phyloP scores from a whole-genome alignment of 2,113 vertebrate genomes.

The Oxyura jamaicensis region DNA sequence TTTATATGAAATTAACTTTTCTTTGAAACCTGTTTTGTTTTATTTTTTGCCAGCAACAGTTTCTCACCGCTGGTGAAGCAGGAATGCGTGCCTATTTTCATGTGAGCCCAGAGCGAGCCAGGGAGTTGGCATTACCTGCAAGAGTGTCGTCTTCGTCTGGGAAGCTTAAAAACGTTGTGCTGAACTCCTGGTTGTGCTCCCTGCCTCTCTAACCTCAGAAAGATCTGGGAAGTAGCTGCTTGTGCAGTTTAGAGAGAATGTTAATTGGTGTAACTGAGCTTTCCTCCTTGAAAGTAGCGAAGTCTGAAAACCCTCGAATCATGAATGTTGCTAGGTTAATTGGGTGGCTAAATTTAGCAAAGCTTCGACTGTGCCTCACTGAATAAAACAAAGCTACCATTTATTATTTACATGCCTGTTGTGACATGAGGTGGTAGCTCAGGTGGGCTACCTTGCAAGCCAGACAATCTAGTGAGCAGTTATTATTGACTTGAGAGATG shows the following conservation, averaged over 20 bases:
- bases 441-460: slow-evolving; percentile 12
- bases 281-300: neutral
- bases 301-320: slow-evolving; percentile 30
- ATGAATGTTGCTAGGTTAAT: slow-evolving; percentile 35
- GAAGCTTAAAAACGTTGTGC: neutral
- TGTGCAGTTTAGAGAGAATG: neutral
- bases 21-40: slow-evolving; percentile 41
- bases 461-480: neutral
- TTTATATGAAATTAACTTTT: slow-evolving; percentile 40
- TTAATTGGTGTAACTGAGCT: slow-evolving; percentile 25
- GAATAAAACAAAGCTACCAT: slow-evolving; percentile 11
- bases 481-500: slow-evolving; percentile 34
- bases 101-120: slow-evolving; percentile 1
- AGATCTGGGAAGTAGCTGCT: neutral
- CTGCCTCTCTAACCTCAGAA: neutral
- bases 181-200: neutral
- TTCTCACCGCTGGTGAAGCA: neutral
- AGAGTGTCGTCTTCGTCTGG: neutral
- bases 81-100: neutral
- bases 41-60: slow-evolving; percentile 39
- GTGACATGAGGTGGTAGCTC: neutral
- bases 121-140: neutral
- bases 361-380: neutral
- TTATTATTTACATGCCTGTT: slow-evolving; percentile 42
- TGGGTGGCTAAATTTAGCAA: slow-evolving; percentile 54